Base-by-base conservation (phyloP, 2,888 invertebrate species). In the Eristalis arbustorum region DNA sequence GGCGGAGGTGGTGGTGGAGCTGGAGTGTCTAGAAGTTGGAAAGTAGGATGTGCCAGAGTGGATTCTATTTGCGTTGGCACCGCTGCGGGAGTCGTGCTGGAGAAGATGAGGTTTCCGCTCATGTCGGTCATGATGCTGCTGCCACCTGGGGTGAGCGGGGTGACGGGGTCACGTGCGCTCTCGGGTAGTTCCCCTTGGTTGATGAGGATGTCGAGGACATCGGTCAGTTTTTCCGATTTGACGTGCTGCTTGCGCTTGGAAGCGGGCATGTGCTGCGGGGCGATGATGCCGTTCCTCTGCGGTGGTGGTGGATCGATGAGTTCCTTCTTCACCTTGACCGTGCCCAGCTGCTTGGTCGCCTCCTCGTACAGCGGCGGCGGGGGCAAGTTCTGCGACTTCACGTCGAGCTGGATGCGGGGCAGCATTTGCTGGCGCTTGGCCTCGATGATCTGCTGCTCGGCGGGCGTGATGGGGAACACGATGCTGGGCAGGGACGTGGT, bases 181-280 rank as follows among this genome's bases (percentile, higher is more conserved):
- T 98, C 96, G 0, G 98, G 97, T 78, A 98, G 92, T 91, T 98
- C 98, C 13, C 98, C 98, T 91, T 97, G 98, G 91, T 98, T 96
- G 62, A 98, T 98, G 14, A 98, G 94, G 89, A 98, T 98, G 91
- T 98, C 98, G 74, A 98, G 93, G 0, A 98, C 98, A 92, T 98
- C 98, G 61, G 91, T 91, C 31, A 92, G 90, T 82, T 92, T 93
- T 89, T 93, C 91, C 90, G 92, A 92, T 80, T 93, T 93, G 0
- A 93, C 89, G 74, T 90, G 73, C 18, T 75, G 84, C 25, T 88
- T 88, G 34, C 88, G 83, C 67, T 88, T 84, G 11, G 88, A 73
- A 89, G 89, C 37, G 6, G 64, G 59, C 4, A 59, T 57, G 22
- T 66, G 79, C 14, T 84, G 82, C 23, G 23, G 57, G 59, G 40